Evolutionary conservation across 1,140 invertebrate genomes (phyloP).

Genomic region (Drosophila willistoni): DNA sequence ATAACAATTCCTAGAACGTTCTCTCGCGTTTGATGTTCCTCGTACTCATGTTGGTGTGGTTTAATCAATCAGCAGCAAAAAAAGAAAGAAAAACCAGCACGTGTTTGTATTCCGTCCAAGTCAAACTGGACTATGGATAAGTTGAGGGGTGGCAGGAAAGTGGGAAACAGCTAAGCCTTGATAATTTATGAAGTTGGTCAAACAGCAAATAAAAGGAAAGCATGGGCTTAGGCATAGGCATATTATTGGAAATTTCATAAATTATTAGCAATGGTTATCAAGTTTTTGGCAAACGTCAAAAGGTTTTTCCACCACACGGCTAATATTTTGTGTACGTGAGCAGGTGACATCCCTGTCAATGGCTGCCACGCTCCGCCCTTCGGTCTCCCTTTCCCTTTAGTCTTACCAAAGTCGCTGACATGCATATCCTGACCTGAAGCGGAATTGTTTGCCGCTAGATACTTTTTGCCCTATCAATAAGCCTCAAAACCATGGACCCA

Average conservation of each 20-base stretch:
- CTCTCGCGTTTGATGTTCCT: slow-evolving; percentile 35
- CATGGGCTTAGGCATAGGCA: slow-evolving; percentile 42
- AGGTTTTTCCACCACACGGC: slow-evolving; percentile 16
- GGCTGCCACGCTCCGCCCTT: neutral
- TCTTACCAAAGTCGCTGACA: slow-evolving; percentile 41
- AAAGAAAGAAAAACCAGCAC: slow-evolving; percentile 45
- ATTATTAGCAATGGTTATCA: slow-evolving; percentile 57
- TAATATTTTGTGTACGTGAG: slow-evolving; percentile 56
- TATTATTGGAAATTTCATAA: slow-evolving; percentile 69
- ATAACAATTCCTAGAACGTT: slow-evolving; percentile 75
- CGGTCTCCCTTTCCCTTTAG: neutral
- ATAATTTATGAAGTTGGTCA: slow-evolving; percentile 69
- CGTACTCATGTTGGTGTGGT: slow-evolving; percentile 58
- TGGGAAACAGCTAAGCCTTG: slow-evolving; percentile 32
- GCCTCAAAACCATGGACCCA: slow-evolving; percentile 35
- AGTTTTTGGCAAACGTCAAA: slow-evolving; percentile 57
- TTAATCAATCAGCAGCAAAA: slow-evolving; percentile 75
- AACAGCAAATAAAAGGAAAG: slow-evolving; percentile 42
- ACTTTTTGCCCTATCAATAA: slow-evolving; percentile 64
- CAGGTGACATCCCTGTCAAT: slow-evolving; percentile 74
- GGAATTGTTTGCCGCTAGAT: slow-evolving; percentile 17
- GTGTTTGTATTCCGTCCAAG: slow-evolving; percentile 33
- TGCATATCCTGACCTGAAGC: slow-evolving; percentile 21
- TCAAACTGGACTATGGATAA: slow-evolving; percentile 13
- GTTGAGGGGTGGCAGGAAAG: slow-evolving; percentile 13